Evolutionary conservation across 2,113 vertebrate species (phyloP).

Genomic region (Smithornis capensis): DNA sequence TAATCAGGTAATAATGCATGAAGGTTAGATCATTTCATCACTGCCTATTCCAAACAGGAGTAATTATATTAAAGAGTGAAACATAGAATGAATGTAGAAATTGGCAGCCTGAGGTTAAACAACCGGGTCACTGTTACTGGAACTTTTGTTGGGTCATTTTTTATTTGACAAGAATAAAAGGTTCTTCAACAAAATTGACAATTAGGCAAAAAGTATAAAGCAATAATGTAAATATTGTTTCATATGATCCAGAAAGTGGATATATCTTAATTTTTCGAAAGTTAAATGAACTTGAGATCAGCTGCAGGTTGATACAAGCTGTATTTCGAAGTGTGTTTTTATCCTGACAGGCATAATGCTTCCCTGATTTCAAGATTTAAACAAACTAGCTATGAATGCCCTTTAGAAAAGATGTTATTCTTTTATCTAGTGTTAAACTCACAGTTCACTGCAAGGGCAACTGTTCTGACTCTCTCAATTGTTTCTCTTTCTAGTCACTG

Average conservation of each 20-base stretch:
- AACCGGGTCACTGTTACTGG: slow-evolving; percentile 5
- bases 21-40: slow-evolving; percentile 64
- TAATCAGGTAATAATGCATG: slow-evolving; percentile 35
- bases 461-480: background rate
- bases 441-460: background rate
- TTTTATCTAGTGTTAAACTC: background rate
- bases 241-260: background rate
- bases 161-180: background rate
- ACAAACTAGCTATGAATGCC: background rate
- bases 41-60: slow-evolving; percentile 42
- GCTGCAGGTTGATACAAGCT: background rate
- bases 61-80: slow-evolving; percentile 55
- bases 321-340: background rate
- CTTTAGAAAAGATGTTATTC: background rate
- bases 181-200: background rate
- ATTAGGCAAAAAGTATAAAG: background rate
- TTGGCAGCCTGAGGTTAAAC: slow-evolving; percentile 41
- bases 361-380: background rate
- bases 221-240: background rate
- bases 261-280: background rate
- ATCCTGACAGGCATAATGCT: background rate
- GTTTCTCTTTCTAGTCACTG: background rate
- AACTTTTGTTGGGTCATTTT: background rate
- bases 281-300: background rate
- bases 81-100: background rate